Evolutionary conservation across 2,888 invertebrate genomes (phyloP).

Genomic region (Pecten maximus): DNA sequence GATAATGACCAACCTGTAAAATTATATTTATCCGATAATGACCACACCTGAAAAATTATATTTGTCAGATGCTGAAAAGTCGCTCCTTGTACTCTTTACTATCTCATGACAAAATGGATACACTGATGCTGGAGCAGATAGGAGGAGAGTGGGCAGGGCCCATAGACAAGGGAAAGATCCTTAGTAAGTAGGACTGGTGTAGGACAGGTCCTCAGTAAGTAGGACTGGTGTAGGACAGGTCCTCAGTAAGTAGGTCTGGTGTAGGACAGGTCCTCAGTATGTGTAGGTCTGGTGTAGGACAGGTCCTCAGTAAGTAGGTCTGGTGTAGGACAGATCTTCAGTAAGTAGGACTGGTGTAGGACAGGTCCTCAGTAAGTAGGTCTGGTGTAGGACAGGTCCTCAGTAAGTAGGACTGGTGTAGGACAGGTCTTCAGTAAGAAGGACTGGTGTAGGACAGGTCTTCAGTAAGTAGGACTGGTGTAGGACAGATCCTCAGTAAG

Average conservation of each 20-base stretch:
- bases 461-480: no score
- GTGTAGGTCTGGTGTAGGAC: constrained; percentile 41
- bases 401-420: neutral
- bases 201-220: no score
- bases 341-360: no score
- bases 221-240: no score
- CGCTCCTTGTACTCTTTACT: constrained; percentile 52
- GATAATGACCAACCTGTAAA: no score
- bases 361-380: no score
- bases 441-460: neutral
- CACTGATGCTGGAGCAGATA: constrained; percentile 52
- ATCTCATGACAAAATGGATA: constrained; percentile 62
- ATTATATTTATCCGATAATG: no score
- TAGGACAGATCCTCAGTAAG: no score
- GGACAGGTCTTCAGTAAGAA: neutral
- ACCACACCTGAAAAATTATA: no score
- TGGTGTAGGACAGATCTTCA: no score
- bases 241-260: no score
- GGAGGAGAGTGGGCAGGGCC: constrained; percentile 58
- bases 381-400: neutral
- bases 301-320: no score
- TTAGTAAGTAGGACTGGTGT: neutral
- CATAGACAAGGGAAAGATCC: neutral
- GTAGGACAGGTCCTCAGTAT: neutral
- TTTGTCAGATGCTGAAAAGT: constrained; percentile 55